Evolutionary conservation across 1,140 invertebrate species (phyloP).

Genomic region (Ephestia elutella): DNA sequence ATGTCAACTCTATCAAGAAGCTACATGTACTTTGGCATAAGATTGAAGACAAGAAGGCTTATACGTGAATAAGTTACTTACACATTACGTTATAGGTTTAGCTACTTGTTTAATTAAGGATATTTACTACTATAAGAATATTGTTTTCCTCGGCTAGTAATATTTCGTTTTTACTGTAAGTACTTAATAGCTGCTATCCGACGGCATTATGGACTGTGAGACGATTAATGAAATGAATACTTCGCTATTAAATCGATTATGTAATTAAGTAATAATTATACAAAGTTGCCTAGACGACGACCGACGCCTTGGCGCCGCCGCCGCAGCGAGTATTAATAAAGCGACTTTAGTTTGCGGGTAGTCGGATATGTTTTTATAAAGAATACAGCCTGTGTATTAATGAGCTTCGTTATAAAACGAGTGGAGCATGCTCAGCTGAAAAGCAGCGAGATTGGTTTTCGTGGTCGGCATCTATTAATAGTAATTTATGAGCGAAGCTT

Average conservation of each 20-base stretch:
- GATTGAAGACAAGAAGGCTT: no score
- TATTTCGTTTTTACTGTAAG: background rate
- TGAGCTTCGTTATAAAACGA: constrained; percentile 65
- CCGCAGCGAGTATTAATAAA: constrained; percentile 17
- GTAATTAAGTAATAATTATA: constrained; percentile 47
- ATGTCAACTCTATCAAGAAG: no score
- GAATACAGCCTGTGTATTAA: constrained; percentile 33
- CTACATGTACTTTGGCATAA: no score
- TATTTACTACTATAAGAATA: background rate
- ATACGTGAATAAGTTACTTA: no score
- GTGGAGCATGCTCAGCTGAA: constrained; percentile 57
- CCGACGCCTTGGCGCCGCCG: constrained; percentile 1
- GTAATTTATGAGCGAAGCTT: constrained; percentile 40
- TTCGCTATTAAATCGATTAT: constrained; percentile 28
- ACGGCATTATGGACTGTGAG: constrained; percentile 8
- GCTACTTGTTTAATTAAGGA: no score
- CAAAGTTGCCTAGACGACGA: constrained; percentile 31
- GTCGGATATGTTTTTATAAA: constrained; percentile 20
- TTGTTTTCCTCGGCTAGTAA: background rate
- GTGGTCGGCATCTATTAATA: constrained; percentile 47
- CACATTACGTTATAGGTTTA: no score
- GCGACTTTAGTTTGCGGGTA: constrained; percentile 22
- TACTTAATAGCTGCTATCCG: constrained; percentile 13
- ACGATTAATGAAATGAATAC: constrained; percentile 14
- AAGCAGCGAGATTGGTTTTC: constrained; percentile 64